These are phyloP conservation scores for Danio tinwini DNA, from an alignment of 2,797 vertebrate species.

Conservation along the genomic window DNA sequence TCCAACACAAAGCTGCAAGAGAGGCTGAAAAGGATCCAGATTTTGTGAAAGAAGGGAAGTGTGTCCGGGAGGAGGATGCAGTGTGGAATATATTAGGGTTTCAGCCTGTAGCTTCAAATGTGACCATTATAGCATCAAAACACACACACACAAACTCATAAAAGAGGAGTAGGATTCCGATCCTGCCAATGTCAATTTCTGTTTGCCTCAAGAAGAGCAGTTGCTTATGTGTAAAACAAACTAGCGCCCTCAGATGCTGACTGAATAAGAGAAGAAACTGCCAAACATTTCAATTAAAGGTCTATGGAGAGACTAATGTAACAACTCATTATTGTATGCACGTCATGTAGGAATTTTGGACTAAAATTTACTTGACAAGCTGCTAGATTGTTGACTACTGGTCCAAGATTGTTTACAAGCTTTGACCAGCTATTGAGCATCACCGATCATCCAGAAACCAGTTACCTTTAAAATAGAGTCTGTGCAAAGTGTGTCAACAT, in stretches of 20 bases:
- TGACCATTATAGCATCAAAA: constrained; percentile 15
- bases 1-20: constrained; percentile 36
- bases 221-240: background rate
- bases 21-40: background rate
- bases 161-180: background rate
- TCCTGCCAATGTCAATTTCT: constrained; percentile 13
- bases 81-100: constrained; percentile 38
- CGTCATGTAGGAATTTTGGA: too few relatives aligned
- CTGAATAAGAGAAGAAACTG: background rate
- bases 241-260: background rate
- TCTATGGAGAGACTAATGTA: background rate
- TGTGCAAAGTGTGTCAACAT: too few relatives aligned
- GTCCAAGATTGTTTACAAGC: too few relatives aligned
- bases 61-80: constrained; percentile 27
- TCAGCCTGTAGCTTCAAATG: constrained; percentile 26
- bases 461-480: too few relatives aligned
- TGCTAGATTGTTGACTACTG: too few relatives aligned
- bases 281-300: background rate
- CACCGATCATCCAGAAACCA: too few relatives aligned
- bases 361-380: too few relatives aligned
- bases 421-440: too few relatives aligned
- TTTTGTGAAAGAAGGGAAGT: constrained; percentile 40
- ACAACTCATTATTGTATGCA: too few relatives aligned
- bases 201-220: background rate
- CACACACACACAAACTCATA: background rate